Evolutionary conservation across 2,888 invertebrate genomes (phyloP).

Genomic region (Congeria kusceri): DNA sequence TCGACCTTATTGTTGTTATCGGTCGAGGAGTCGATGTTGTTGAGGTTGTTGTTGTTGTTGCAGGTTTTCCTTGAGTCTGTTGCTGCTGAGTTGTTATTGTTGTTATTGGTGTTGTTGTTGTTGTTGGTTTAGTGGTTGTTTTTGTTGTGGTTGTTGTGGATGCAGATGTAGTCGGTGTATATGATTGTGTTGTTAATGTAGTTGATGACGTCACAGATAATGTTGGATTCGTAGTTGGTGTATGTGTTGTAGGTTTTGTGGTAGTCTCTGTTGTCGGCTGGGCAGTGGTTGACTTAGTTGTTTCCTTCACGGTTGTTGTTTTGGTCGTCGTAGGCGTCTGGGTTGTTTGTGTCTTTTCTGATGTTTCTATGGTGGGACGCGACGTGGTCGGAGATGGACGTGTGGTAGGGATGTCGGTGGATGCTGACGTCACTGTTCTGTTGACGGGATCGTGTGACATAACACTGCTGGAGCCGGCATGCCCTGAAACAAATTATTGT

Average conservation of each 20-base stretch:
- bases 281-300: neutral
- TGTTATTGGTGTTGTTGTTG: conserved; percentile 13
- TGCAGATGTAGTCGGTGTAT: conserved; percentile 6
- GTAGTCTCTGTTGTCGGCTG: neutral
- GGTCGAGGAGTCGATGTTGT: too few species aligned
- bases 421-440: too few species aligned
- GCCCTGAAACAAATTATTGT: too few species aligned
- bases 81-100: neutral
- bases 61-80: too few species aligned
- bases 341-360: neutral
- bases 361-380: neutral
- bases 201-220: neutral
- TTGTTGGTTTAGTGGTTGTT: neutral
- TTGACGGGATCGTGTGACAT: too few species aligned
- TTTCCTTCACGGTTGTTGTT: neutral
- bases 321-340: neutral
- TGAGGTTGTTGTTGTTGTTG: neutral
- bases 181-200: neutral
- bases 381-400: neutral
- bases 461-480: too few species aligned
- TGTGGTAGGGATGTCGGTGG: too few species aligned
- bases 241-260: neutral
- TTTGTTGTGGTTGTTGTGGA: neutral
- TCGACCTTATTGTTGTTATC: neutral
- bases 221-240: neutral